These are phyloP conservation scores for Cheilosia grossa DNA, from an alignment of 2,888 invertebrate genomes.

Conservation along the genomic window DNA sequence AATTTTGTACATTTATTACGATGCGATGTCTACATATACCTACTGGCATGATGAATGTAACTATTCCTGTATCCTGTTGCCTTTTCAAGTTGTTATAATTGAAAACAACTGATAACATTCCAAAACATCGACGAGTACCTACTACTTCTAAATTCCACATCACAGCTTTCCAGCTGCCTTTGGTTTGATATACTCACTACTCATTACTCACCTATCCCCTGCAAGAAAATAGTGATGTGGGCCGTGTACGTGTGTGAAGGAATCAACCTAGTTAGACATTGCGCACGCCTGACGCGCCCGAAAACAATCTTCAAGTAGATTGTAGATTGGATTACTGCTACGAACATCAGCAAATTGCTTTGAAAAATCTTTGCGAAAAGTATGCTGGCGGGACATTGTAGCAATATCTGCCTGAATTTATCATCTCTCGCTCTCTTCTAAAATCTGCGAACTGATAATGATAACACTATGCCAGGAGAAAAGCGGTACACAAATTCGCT, in stretches of 20 bases:
- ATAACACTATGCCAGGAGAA: conserved; percentile 37
- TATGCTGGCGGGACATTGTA: neutral
- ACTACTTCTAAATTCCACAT: conserved; percentile 54
- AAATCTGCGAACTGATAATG: conserved; percentile 39
- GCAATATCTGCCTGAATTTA: neutral
- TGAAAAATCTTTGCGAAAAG: neutral
- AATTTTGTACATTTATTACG: conserved; percentile 43
- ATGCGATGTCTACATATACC: conserved; percentile 33
- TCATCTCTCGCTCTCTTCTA: neutral
- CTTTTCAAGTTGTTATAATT: conserved; percentile 45
- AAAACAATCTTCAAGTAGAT: conserved; percentile 49
- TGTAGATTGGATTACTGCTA: conserved; percentile 12
- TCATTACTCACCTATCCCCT: conserved; percentile 21
- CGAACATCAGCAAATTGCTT: neutral
- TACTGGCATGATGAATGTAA: conserved; percentile 26
- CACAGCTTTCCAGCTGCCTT: conserved; percentile 65
- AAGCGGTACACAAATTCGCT: conserved; percentile 14
- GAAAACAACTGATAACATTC: conserved; percentile 72
- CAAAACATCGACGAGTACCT: conserved; percentile 15
- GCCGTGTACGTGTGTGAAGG: conserved; percentile 45
- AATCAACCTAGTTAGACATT: conserved; percentile 50
- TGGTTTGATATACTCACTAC: no score
- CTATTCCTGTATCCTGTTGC: conserved; percentile 30
- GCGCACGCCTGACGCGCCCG: conserved; percentile 75
- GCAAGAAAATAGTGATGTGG: conserved; percentile 38